Conservation (phyloP, 2,888 invertebrate genomes). For the Cyaniris semiargus region DNA sequence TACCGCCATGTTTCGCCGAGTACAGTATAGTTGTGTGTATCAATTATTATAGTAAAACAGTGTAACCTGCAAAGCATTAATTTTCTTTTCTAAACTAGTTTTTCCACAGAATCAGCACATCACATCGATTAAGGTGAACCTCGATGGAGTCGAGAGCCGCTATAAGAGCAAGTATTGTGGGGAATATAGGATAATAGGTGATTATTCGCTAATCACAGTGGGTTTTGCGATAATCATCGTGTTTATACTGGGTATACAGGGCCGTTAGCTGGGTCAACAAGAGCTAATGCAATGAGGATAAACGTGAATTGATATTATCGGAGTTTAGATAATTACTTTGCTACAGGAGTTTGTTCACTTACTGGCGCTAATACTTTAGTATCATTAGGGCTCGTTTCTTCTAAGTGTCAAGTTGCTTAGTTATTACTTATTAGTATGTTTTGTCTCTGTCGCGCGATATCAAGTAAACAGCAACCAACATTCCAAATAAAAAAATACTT, state of each 20-base stretch:
- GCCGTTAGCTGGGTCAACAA: conserved; percentile 2
- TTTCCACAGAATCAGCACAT: not conserved
- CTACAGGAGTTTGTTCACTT: not conserved
- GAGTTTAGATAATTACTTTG: not conserved
- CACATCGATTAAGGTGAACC: conserved; percentile 13
- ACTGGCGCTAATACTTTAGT: too few relatives aligned
- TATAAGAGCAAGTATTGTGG: not conserved
- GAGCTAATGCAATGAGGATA: conserved; percentile 5
- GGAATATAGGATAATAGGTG: not conserved
- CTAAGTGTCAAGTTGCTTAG: too few relatives aligned
- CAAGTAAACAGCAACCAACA: too few relatives aligned
- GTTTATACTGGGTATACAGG: not conserved
- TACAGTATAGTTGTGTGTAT: not conserved
- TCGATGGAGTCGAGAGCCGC: not conserved
- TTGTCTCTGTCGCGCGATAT: too few relatives aligned
- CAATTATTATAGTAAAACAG: not conserved
- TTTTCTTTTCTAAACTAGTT: conserved; percentile 16
- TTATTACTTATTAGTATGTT: too few relatives aligned
- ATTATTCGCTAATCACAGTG: conserved; percentile 19
- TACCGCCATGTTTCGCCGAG: too few relatives aligned
- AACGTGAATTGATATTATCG: not conserved
- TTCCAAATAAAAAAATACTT: too few relatives aligned
- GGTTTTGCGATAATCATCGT: conserved; percentile 10
- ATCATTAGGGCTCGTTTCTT: too few relatives aligned
- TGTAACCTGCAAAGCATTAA: not conserved